A percentile compares a stretch with the other conserved stretches of the same genome.
Evolutionary conservation across 2,888 invertebrate species (phyloP).

Genomic region (Diplolepis rosae): DNA sequence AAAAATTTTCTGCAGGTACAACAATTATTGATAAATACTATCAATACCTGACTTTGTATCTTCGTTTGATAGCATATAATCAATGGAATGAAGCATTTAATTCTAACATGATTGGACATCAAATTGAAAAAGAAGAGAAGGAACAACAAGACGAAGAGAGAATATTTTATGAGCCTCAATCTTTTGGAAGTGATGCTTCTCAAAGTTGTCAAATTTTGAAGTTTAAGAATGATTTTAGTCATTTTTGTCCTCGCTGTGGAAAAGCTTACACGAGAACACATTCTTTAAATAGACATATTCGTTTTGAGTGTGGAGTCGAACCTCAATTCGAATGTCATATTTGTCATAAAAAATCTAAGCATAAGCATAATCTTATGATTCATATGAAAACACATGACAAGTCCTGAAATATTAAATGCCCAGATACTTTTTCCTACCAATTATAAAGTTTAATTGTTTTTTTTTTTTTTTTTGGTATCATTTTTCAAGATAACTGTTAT

Average conservation of each 20-base stretch:
- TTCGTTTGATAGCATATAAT: constrained; percentile 59
- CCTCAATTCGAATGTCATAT: constrained; percentile 79
- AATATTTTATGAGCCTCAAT: background rate
- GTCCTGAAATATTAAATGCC: background rate
- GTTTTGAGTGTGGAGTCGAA: constrained; percentile 76
- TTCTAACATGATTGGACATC: background rate
- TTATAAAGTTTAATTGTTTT: background rate
- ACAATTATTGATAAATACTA: constrained; percentile 63
- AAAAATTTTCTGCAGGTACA: constrained; percentile 53
- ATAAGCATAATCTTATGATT: constrained; percentile 76
- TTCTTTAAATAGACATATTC: constrained; percentile 75
- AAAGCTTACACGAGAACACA: constrained; percentile 77
- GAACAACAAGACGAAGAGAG: background rate
- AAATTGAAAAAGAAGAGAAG: constrained; percentile 36
- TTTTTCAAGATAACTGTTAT: too few relatives aligned
- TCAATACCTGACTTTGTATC: constrained; percentile 62
- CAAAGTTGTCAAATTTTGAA: background rate
- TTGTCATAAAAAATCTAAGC: constrained; percentile 83
- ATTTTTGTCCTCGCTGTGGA: constrained; percentile 76
- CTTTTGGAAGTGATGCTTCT: background rate
- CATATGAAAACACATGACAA: constrained; percentile 75
- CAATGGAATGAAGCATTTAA: constrained; percentile 42
- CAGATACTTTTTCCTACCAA: background rate
- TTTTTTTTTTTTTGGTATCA: too few relatives aligned
- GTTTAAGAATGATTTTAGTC: constrained; percentile 40